Percentiles rank a stretch among this genome's conserved stretches.
phyloP scores from a whole-genome alignment of 1,140 invertebrate genomes.

The Eubasilissa regina region DNA sequence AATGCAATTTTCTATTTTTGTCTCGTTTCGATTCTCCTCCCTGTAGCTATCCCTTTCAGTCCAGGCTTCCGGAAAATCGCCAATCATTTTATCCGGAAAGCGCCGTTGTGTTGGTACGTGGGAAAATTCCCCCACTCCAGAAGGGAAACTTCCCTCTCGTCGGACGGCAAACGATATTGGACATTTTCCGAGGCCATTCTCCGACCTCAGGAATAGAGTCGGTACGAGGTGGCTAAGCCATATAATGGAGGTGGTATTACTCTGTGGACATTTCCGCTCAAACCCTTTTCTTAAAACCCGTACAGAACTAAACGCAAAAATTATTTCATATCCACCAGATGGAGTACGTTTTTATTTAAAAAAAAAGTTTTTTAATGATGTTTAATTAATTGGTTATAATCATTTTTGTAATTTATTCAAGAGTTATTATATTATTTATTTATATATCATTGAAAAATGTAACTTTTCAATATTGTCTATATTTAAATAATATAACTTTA shows the following conservation, averaged over 20 bases:
- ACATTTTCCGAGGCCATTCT: conserved; percentile 40
- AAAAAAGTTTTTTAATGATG: too few species aligned
- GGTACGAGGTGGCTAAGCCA: conserved; percentile 32
- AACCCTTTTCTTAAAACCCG: conserved; percentile 12
- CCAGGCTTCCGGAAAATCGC: conserved; percentile 29
- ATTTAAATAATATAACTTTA: too few species aligned
- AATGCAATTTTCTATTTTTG: too few species aligned
- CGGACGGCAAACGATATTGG: conserved; percentile 45
- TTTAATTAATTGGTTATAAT: too few species aligned
- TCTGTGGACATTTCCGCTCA: conserved; percentile 33
- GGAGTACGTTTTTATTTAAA: too few species aligned
- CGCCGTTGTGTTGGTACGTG: conserved; percentile 30
- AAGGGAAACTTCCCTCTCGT: conserved; percentile 47
- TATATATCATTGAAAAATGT: too few species aligned
- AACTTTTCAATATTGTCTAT: too few species aligned
- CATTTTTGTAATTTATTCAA: too few species aligned
- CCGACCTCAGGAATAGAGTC: conserved; percentile 24
- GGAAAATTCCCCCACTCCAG: conserved; percentile 1
- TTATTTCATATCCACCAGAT: background rate
- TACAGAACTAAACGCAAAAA: conserved; percentile 3
- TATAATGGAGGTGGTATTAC: conserved; percentile 36
- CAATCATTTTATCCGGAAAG: conserved; percentile 47
- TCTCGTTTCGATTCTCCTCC: too few species aligned
- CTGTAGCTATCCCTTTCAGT: background rate
- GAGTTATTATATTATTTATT: too few species aligned